Evolutionary conservation across 2,888 invertebrate genomes (phyloP), one percentile per base, ranked within the genome.

Genomic region (Ormia ochracea): DNA sequence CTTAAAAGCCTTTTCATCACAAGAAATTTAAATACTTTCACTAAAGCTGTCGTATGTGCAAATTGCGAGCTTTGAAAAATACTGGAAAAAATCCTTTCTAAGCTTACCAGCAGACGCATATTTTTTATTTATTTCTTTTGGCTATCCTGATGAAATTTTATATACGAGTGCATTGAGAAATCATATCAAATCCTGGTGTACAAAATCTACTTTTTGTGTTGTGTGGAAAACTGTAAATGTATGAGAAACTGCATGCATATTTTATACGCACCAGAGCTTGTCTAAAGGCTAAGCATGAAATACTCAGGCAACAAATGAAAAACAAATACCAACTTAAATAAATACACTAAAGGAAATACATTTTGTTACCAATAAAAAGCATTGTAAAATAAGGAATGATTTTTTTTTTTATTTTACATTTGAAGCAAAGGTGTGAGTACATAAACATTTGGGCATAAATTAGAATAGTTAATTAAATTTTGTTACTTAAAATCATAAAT

Each of bases 101-200:
- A 66, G 41, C 38, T 58, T 31, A 58, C 58, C 48, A 74, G 41
- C 50, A 74, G 58, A 74, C 65, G n/a, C n/a, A 14, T 28, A 66
- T 65, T 65, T 66, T 58, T 23, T 14, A 38, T 14, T 36, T 21
- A 19, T 26, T 33, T n/a, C n/a, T n/a, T n/a, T n/a, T n/a, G n/a
- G 10, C 4, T 31, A 31, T 56, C 12, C 6, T 38, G 38, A 14
- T 14, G 52, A 41, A 14, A 38, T 59, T 14, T 70, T 50, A 33
- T 23, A 9, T 50, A 52, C 52, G 65, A 21, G 14, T 36, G 21
- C 19, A 38, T 65, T 58, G 14, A 7, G 33, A 74, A 66, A 58
- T 74, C 74, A 66, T 66, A 74, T 56, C 56, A 56, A 61, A 54
- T 36, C 45, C 63, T 54, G 45, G 36, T 73, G 52, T 48, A 7